A percentile compares a stretch with the other conserved stretches of the same genome.
phyloP scores from a whole-genome alignment of 1,140 invertebrate species.

The Aphidius gifuensis region DNA sequence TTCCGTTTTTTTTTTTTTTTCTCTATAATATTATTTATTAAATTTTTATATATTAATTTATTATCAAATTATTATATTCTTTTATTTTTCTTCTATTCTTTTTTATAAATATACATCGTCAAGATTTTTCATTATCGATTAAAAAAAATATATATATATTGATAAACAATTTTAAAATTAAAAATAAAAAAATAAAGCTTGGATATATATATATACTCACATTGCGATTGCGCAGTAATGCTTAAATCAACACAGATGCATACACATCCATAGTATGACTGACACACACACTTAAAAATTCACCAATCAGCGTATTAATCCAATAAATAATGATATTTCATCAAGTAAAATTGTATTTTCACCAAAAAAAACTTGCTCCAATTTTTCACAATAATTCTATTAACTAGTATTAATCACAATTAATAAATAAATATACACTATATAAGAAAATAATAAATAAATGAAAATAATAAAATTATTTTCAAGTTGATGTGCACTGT shows the following conservation, averaged over 20 bases:
- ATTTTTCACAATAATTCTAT: conserved; percentile 7
- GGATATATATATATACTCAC: conserved; percentile 40
- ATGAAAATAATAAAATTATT: not conserved
- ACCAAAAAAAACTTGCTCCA: not conserved
- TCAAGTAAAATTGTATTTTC: no score
- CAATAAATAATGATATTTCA: not conserved
- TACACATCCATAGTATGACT: conserved; percentile 7
- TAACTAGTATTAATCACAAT: no score
- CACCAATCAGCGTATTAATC: not conserved
- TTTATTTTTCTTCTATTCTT: no score
- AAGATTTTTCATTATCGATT: no score
- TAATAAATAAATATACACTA: conserved; percentile 3
- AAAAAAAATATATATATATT: no score
- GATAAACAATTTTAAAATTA: not conserved
- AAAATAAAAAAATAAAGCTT: not conserved
- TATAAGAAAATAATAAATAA: conserved; percentile 3
- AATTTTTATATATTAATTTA: no score
- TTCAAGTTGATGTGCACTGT: conserved; percentile 10
- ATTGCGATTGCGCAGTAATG: conserved; percentile 54
- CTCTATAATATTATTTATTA: no score
- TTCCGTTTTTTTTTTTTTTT: no score
- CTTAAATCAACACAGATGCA: conserved; percentile 28
- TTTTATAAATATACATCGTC: no score
- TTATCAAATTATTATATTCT: no score
- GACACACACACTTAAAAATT: conserved; percentile 8